phyloP scores from a whole-genome alignment of 2,113 vertebrate genomes.

The Chunga burmeisteri region DNA sequence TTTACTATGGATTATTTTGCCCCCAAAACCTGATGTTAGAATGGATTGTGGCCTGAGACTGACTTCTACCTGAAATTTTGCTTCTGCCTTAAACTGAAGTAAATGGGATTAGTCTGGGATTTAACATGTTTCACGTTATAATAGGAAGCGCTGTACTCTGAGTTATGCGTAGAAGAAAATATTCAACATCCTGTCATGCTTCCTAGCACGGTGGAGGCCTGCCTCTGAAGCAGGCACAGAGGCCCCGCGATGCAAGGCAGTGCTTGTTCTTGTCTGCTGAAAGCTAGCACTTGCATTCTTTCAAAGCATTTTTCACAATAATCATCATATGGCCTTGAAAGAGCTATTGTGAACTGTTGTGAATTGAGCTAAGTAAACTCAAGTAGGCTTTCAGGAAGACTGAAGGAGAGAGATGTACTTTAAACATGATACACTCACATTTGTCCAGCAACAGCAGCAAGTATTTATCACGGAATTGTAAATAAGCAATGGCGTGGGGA shows the following conservation, averaged over 20 bases:
- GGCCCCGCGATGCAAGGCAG: background rate
- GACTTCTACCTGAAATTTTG: background rate
- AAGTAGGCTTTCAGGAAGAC: background rate
- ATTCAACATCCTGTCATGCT: background rate
- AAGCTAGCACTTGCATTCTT: background rate
- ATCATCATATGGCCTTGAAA: background rate
- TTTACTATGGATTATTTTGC: background rate
- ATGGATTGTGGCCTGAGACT: background rate
- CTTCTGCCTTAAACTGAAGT: background rate
- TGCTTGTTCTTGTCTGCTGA: fast-evolving
- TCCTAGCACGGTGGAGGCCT: background rate
- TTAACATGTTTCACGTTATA: background rate
- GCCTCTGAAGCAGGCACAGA: background rate
- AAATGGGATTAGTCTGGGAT: background rate
- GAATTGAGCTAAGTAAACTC: background rate
- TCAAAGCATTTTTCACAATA: background rate
- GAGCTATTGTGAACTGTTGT: background rate
- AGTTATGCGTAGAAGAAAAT: background rate
- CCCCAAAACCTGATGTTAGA: background rate
- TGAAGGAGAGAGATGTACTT: background rate
- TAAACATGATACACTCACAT: background rate
- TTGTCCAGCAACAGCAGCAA: background rate
- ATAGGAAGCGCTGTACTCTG: background rate
- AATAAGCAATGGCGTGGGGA: background rate
- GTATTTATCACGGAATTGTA: background rate